Base-by-base conservation (phyloP, 2,113 vertebrate genomes). In the Cyanoramphus novaezelandiae region DNA sequence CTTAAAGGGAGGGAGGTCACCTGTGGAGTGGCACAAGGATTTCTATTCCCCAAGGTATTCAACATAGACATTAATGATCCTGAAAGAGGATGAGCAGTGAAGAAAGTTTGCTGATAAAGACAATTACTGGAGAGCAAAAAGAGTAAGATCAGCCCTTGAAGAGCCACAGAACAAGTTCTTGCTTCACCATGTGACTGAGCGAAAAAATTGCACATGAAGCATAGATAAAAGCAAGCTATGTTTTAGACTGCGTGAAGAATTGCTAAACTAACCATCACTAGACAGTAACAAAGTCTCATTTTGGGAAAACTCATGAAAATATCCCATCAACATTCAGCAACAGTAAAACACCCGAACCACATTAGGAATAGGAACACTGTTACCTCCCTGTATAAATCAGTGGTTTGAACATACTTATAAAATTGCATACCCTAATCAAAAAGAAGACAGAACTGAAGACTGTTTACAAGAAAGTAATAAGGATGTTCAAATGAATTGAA, bases 281-380 rank as follows among this genome's bases (percentile, higher is more conserved):
- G 14, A 55, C 28, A 81, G 41, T 17, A 75, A 21, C 18, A 31
- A 80, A 75, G 8, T 35, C 47, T 49, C 21, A 68, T 25, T 23
- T 71, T 49, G 35, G 31, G 25, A 43, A 13, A 92, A 37, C 16
- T 55, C 39, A 50, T 37, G 5, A 68, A 79, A 82, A 69, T 39
- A 62, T 15, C 39, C 53, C 14, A 4, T 82, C 50, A 84, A 29
- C 13, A 71, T 29, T 64, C 57, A n/a, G 20, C 17, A 76, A 41
- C 1, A 0, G 33, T 46, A 31, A 85, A 49, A 75, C 89, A 62
- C 53, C 4, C 15, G 37, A 87, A n/a, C 2, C 0, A 0, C 10
- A 8, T 19, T 29, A 68, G 37, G 50, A 92, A 49, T 1, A 7
- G 5, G 31, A 60, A 81, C 16, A 7, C 33, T 23, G 6, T 50